phyloP scores from a whole-genome alignment of 2,113 vertebrate genomes.

The Elaphurus davidianus region DNA sequence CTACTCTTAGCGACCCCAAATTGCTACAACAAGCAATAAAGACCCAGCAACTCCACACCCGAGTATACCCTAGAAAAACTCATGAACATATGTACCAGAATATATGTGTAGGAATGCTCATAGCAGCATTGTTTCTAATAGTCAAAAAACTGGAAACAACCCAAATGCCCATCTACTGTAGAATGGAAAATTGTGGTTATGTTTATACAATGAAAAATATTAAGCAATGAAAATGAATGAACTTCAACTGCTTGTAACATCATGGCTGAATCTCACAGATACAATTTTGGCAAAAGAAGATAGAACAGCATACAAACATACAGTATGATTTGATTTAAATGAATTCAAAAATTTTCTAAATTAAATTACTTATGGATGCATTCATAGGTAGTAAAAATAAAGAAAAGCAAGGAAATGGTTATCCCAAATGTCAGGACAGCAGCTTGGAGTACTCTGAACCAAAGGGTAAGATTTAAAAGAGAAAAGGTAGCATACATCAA shows the following conservation, averaged over 20 bases:
- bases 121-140: neutral
- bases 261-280: neutral
- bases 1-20: neutral
- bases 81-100: neutral
- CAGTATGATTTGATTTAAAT: neutral
- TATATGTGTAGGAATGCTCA: neutral
- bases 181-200: neutral
- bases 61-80: neutral
- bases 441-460: neutral
- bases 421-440: neutral
- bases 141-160: constrained; percentile 21
- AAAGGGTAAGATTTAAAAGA: neutral
- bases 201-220: constrained; percentile 23
- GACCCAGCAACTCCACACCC: neutral
- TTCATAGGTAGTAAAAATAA: neutral
- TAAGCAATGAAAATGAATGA: constrained; percentile 28
- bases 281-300: neutral
- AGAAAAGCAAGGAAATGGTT: neutral
- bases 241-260: neutral
- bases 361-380: neutral
- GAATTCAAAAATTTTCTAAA: neutral
- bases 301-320: neutral
- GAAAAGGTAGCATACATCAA: neutral
- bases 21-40: neutral
- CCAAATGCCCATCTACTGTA: neutral